Evolutionary conservation across 2,888 invertebrate species (phyloP), one percentile per base, ranked within the genome.

Genomic region (Chymomyza caudatula): DNA sequence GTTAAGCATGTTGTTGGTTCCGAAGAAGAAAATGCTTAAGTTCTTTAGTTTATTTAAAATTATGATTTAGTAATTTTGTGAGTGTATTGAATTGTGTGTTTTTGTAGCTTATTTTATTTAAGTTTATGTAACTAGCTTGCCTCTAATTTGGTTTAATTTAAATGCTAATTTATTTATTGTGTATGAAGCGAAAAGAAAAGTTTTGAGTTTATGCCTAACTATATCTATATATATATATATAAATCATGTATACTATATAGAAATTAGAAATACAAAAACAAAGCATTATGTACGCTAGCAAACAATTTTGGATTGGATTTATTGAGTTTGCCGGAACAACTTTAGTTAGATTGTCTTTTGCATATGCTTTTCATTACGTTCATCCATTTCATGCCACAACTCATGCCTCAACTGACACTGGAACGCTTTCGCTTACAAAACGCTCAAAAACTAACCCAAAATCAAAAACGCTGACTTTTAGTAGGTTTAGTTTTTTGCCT

Each of bases 61-160:
- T 11, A 37, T 11, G 11, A 37, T 11, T 8, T 11, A 37, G 11
- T 37, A 1, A 37, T 2, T 11, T 2, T 11, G 8, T 37, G 29
- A 8, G 29, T 37, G 29, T 37, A 37, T 37, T 37, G 11, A 37
- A 37, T 37, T 37, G 29, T 37, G 29, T 37, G 29, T 37, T 37
- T 37, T 37, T 37, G 29, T 37, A 37, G 29, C 2, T 37, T 37
- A 37, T 11, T 37, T 11, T 37, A 37, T 11, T 2, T 37, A 37
- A 37, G 29, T 37, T 37, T 37, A 37, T 37, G 29, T 37, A 37
- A 37, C 29, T 37, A 37, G 29, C 29, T 37, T 37, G 29, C 29
- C 29, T 37, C 29, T 37, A 15, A 56, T 64, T 73, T 69, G 67
- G 68, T 61, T 53, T 74, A 71, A 69, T 69, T 71, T 77, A 67